Percentiles rank a stretch among this genome's conserved stretches.
Evolutionary conservation across 2,113 vertebrate genomes (phyloP).

Genomic region (Ochotona curzoniae): DNA sequence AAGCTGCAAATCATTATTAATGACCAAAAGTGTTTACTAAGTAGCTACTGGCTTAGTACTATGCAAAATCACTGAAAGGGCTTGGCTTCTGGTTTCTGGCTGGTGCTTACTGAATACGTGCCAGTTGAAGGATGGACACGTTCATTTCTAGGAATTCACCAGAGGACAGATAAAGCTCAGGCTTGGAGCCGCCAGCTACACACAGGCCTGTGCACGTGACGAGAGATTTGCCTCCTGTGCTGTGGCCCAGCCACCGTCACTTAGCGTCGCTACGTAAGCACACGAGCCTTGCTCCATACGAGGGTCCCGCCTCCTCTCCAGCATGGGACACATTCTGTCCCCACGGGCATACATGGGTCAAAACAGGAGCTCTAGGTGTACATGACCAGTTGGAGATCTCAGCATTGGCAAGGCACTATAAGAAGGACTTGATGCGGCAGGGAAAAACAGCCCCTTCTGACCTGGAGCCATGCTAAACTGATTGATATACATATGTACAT

Average conservation of each 20-base stretch:
- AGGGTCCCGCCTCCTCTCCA: background rate
- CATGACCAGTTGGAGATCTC: background rate
- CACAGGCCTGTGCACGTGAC: background rate
- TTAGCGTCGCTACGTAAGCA: accelerated
- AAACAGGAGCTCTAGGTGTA: background rate
- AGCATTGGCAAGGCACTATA: background rate
- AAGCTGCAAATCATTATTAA: background rate
- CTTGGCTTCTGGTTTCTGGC: constrained; percentile 35
- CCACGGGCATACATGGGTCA: too few relatives aligned
- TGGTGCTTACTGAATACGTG: constrained; percentile 20
- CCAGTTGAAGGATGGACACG: background rate
- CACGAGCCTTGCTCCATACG: background rate
- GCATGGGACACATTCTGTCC: too few relatives aligned
- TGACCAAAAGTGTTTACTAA: constrained; percentile 25
- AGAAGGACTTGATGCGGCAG: background rate
- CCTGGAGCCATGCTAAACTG: background rate
- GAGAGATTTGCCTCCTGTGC: background rate
- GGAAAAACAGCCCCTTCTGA: background rate
- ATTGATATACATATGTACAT: background rate
- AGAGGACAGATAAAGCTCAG: background rate
- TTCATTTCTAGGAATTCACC: background rate
- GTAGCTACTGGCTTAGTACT: background rate
- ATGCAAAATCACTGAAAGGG: background rate
- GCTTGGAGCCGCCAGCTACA: background rate
- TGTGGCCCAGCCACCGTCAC: background rate